These are phyloP conservation scores for Antedon mediterranea DNA, from an alignment of 53 echinoderm and acorn worm genomes.

Conservation along the genomic window DNA sequence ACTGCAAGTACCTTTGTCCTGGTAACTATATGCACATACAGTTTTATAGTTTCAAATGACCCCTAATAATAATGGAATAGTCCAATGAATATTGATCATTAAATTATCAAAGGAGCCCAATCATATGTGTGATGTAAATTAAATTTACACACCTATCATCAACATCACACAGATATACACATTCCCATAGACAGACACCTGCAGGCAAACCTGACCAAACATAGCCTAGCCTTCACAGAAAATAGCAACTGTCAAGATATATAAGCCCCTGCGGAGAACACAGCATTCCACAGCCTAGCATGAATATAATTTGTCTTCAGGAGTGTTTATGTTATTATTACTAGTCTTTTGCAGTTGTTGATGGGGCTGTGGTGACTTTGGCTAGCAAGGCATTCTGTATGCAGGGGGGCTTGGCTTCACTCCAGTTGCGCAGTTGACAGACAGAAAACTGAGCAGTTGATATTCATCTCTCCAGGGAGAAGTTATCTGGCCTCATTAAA, in stretches of 20 bases:
- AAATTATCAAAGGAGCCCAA: not conserved
- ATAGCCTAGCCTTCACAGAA: not conserved
- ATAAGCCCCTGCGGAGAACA: not conserved
- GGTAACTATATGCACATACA: too few relatives aligned
- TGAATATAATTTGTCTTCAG: constrained; percentile 1
- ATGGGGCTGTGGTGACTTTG: not conserved
- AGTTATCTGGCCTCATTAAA: not conserved
- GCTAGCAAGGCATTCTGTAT: not conserved
- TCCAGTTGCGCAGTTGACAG: not conserved
- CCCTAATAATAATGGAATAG: not conserved
- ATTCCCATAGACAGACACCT: not conserved
- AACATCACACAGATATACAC: not conserved
- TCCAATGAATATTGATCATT: not conserved
- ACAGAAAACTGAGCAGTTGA: not conserved
- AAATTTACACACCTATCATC: not conserved
- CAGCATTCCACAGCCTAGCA: not conserved
- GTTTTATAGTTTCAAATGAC: not conserved
- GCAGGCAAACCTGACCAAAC: not conserved
- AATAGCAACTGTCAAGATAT: not conserved
- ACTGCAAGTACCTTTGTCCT: too few relatives aligned
- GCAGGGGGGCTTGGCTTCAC: not conserved
- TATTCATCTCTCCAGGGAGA: not conserved
- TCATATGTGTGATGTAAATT: not conserved
- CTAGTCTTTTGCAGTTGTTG: not conserved
- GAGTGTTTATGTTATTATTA: not conserved